These are phyloP conservation scores for Hirudo medicinalis DNA, from an alignment of 1,140 invertebrate species.

Conservation along the genomic window DNA sequence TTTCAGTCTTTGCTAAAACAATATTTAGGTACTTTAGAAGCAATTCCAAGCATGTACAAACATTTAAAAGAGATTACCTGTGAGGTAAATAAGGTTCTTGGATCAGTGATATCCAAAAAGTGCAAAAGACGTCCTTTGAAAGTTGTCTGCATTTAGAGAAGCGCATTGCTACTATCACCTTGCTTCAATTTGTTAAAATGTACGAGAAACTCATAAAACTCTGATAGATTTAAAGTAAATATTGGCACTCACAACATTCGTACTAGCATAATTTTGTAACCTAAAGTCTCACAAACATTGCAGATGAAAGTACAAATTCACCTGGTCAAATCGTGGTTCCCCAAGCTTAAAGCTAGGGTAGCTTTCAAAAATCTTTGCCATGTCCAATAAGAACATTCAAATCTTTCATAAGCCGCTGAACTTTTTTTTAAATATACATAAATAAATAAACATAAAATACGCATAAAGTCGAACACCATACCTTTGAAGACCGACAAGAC, in stretches of 20 bases:
- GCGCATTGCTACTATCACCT: too few species aligned
- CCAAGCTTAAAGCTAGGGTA: constrained; percentile 38
- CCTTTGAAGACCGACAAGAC: too few species aligned
- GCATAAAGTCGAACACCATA: too few species aligned
- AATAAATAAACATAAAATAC: too few species aligned
- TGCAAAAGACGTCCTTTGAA: constrained; percentile 42
- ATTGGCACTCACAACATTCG: too few species aligned
- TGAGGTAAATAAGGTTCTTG: constrained; percentile 37
- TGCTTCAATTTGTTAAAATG: constrained; percentile 19
- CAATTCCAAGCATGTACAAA: constrained; percentile 3
- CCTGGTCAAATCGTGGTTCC: constrained; percentile 37
- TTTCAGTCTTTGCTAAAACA: constrained; percentile 36
- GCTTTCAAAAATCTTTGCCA: constrained; percentile 7
- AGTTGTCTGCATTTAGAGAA: constrained; percentile 30
- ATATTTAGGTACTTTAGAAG: constrained; percentile 14
- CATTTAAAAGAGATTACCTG: constrained; percentile 27
- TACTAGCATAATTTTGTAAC: too few species aligned
- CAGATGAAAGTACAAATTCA: constrained; percentile 23
- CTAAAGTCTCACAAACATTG: too few species aligned
- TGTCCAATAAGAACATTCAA: too few species aligned
- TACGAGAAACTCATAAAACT: constrained; percentile 20
- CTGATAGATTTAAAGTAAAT: background rate
- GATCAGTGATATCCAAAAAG: constrained; percentile 42
- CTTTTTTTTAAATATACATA: too few species aligned
- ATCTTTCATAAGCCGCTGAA: too few species aligned